Base-by-base conservation (phyloP, 1,140 invertebrate genomes). In the Battus philenor region DNA sequence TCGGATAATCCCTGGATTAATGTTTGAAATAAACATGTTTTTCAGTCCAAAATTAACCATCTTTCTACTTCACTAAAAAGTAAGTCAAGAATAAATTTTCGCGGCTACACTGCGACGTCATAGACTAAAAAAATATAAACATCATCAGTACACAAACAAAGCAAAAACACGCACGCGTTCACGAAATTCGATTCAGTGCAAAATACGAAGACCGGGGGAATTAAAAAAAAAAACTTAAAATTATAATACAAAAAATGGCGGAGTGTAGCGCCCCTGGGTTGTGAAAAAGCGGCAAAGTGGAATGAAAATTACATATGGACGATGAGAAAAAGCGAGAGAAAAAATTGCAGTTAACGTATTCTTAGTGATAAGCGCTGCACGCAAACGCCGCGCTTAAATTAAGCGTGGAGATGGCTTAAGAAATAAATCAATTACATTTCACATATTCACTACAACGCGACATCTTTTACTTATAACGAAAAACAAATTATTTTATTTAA, bases 281-380 rank as follows among this genome's bases (percentile, higher is more conserved):
- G 48, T 67, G 69, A 78, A 78, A 78, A 78, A 75, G 48, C 50
- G 54, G 45, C 38, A 47, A 58, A 33, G 54, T 47, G 58, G 62
- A 70, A 76, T 76, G 75, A 70, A 76, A 79, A 79, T 76, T 76
- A 59, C 63, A 61, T 63, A 65, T 68, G 47, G 57, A 16, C 47
- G 54, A 60, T 68, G 56, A 62, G 70, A 79, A 79, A 79, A 79
- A 78, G 51, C 31, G 31, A 39, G 18, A 56, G 48, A 60, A 74
- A 76, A 76, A 76, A 74, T 45, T 52, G 44, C 48, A 61, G 54
- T 62, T 66, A 63, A 55, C 66, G 63, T 73, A 64, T 64, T 69
- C 62, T 61, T 52, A 59, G 63, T 66, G 68, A 70, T 68, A 68
- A 66, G 54, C 51, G 59, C 20, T 47, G 59, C 72, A 76, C 71